Evolutionary conservation across 2,888 invertebrate genomes (phyloP).

Genomic region (Agrochola circellaris): DNA sequence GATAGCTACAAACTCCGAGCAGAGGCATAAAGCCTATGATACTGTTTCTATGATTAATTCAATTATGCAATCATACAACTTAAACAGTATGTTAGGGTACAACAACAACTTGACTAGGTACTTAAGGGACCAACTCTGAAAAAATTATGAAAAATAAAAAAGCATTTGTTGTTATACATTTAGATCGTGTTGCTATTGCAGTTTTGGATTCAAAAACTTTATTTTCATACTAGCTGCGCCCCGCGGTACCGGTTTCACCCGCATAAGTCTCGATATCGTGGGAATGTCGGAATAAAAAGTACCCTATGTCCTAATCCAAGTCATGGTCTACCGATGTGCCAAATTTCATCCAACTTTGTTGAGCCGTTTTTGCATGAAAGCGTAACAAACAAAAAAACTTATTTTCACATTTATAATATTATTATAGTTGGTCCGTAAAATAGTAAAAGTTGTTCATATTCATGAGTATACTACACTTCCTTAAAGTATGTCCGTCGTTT

Average conservation of each 20-base stretch:
- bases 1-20: slow-evolving; percentile 36
- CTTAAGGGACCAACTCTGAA: not conserved
- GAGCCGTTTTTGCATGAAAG: too few relatives aligned
- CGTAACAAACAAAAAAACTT: too few relatives aligned
- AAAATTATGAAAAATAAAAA: not conserved
- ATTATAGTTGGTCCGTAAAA: not conserved
- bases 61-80: slow-evolving; percentile 15
- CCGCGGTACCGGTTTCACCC: too few relatives aligned
- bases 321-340: too few relatives aligned
- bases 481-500: not conserved
- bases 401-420: too few relatives aligned
- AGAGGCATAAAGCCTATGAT: slow-evolving; percentile 3
- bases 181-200: not conserved
- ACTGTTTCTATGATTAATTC: slow-evolving; percentile 31
- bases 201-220: not conserved
- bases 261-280: too few relatives aligned
- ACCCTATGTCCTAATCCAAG: too few relatives aligned
- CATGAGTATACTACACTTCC: not conserved
- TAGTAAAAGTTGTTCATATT: not conserved
- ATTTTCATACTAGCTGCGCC: not conserved
- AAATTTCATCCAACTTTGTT: too few relatives aligned
- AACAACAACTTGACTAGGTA: not conserved
- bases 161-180: not conserved
- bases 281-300: too few relatives aligned
- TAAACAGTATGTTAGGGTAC: not conserved